A percentile compares a stretch with the other conserved stretches of the same genome.
These are phyloP conservation scores for Notiomystis cincta DNA, from an alignment of 2,113 vertebrate species.

Conservation along the genomic window DNA sequence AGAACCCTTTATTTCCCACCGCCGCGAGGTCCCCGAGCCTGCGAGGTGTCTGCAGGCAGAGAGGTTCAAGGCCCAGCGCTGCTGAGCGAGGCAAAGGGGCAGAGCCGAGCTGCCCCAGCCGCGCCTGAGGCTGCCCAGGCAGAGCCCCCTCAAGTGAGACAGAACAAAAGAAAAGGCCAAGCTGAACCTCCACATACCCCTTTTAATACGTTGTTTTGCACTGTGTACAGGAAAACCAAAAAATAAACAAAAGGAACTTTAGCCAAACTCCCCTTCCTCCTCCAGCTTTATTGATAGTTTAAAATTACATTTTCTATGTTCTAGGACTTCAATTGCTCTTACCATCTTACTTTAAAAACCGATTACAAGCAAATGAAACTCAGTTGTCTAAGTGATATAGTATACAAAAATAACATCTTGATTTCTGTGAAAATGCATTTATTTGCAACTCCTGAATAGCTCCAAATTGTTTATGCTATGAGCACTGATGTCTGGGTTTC, in stretches of 20 bases:
- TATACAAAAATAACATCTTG: slow-evolving; percentile 99
- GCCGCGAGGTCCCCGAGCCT: not conserved
- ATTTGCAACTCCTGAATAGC: slow-evolving; percentile 90
- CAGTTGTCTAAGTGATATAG: slow-evolving; percentile 99
- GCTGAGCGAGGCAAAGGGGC: too few species aligned
- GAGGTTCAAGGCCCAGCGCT: too few species aligned
- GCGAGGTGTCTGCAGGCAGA: not conserved
- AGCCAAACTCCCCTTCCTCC: slow-evolving; percentile 94
- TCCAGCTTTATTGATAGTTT: slow-evolving; percentile 99
- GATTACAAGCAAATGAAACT: slow-evolving; percentile 99
- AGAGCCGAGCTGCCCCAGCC: too few species aligned
- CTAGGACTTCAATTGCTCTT: slow-evolving; percentile 98
- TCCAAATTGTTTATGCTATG: slow-evolving; percentile 88
- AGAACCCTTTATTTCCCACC: not conserved
- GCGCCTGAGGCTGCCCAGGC: too few species aligned
- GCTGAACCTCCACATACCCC: slow-evolving; percentile 67
- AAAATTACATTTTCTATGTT: slow-evolving; percentile 99
- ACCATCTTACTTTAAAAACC: slow-evolving; percentile 99
- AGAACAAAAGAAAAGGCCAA: slow-evolving; percentile 63
- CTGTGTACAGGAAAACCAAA: slow-evolving; percentile 72
- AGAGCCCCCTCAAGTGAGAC: not conserved
- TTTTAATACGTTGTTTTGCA: slow-evolving; percentile 72
- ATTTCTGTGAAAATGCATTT: slow-evolving; percentile 99
- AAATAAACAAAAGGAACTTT: slow-evolving; percentile 76
- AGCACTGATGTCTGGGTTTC: slow-evolving; percentile 85